These are phyloP conservation scores for Antheraea yamamai DNA, from an alignment of 2,888 invertebrate genomes.

Conservation along the genomic window DNA sequence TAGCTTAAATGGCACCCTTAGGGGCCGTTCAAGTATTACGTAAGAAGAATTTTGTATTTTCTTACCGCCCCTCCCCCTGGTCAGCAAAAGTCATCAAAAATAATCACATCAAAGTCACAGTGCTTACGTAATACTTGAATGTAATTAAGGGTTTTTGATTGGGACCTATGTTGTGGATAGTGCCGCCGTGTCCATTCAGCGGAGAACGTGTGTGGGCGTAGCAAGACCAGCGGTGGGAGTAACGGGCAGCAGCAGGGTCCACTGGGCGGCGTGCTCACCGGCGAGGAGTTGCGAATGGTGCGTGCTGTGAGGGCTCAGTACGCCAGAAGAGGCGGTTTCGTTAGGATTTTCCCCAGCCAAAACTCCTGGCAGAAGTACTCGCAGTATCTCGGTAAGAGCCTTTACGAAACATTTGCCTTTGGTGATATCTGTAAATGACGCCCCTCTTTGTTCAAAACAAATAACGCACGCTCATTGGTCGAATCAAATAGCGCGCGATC, in stretches of 20 bases:
- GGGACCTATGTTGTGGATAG: slow-evolving; percentile 49
- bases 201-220: slow-evolving; percentile 81
- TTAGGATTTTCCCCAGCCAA: slow-evolving; percentile 93
- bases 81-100: too few species aligned
- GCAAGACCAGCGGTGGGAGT: slow-evolving; percentile 42
- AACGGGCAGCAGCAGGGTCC: slow-evolving; percentile 58
- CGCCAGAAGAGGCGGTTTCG: slow-evolving; percentile 92
- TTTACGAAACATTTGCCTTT: too few species aligned
- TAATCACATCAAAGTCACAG: too few species aligned
- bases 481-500: too few species aligned
- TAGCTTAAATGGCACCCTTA: too few species aligned
- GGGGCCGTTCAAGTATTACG: too few species aligned
- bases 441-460: background rate
- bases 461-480: too few species aligned
- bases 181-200: slow-evolving; percentile 89
- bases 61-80: too few species aligned
- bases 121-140: too few species aligned
- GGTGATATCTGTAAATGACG: too few species aligned
- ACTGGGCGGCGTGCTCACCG: slow-evolving; percentile 73
- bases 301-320: slow-evolving; percentile 90
- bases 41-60: too few species aligned
- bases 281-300: slow-evolving; percentile 90
- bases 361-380: slow-evolving; percentile 94
- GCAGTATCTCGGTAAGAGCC: slow-evolving; percentile 85
- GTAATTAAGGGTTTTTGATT: too few species aligned